Conservation (phyloP, 1,140 invertebrate genomes). For the Octopus sinensis region DNA sequence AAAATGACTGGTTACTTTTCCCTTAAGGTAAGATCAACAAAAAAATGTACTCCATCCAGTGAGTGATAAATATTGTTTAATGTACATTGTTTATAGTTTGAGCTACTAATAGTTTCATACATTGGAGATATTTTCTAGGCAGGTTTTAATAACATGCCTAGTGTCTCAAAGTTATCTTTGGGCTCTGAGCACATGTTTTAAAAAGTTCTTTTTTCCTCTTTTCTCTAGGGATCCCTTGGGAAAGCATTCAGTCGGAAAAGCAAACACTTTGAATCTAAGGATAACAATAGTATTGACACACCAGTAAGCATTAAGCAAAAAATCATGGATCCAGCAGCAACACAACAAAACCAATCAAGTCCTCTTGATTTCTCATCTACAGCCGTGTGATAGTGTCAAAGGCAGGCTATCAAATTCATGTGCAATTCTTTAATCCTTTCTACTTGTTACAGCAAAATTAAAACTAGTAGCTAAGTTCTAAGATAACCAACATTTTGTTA, state of each 20-base stretch:
- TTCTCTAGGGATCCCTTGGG: slow-evolving; percentile 71
- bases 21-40: background rate
- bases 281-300: slow-evolving; percentile 26
- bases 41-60: background rate
- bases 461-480: too few relatives aligned
- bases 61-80: too few relatives aligned
- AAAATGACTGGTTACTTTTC: too few relatives aligned
- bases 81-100: background rate
- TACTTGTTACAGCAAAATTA: too few relatives aligned
- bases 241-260: slow-evolving; percentile 70
- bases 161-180: background rate
- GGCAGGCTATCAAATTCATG: too few relatives aligned
- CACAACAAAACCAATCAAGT: slow-evolving; percentile 27
- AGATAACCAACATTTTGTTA: too few relatives aligned
- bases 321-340: slow-evolving; percentile 36
- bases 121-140: background rate
- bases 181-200: slow-evolving; percentile 11
- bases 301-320: slow-evolving; percentile 28
- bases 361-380: background rate
- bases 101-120: background rate
- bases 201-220: slow-evolving; percentile 1
- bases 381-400: background rate
- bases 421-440: too few relatives aligned
- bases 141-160: background rate
- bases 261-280: slow-evolving; percentile 57